Base-by-base conservation (phyloP, 2,888 invertebrate species). In the Lagria hirta region DNA sequence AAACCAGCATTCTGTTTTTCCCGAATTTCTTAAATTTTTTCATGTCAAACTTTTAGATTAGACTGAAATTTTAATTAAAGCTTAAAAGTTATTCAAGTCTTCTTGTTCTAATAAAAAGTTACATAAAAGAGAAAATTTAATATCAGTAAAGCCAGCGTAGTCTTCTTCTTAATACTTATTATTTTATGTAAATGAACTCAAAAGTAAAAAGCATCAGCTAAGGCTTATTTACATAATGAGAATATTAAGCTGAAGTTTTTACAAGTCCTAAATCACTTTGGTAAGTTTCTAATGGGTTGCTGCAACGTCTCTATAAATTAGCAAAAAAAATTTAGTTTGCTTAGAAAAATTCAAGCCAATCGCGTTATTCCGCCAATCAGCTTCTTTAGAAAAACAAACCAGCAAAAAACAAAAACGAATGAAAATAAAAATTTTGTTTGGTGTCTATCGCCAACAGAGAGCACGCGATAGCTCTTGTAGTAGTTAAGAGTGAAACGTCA, bases 151-250 rank as follows among this genome's bases (percentile, higher is more conserved):
- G 30, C 29, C 42, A 40, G 18, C 38, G 20, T 34, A 20, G 44
- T 26, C 48, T 45, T 47, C 49, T 51, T 52, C 51, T 43, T 54
- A 48, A 54, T 51, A 54, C 55, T 55, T 57, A 57, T 57, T 54
- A 56, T 55, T 57, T 54, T 59, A 59, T 59, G 58, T 50, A 55
- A 57, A 59, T 57, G 55, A 54, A 49, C 43, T 14, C 43, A 53
- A 57, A 60, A 54, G 60, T 58, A 61, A 60, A 60, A 61, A 61
- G 60, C 60, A 49, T 48, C 48, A 45, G 47, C 49, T 43, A 45
- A 40, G 21, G 33, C 40, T 40, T 40, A 45, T 45, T 45, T 62
- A 53, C 61, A 60, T 62, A 62, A 62, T 62, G 57, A 59, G 56
- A 57, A 57, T 55, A 55, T 59, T 58, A 57, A 53, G 60, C 57